phyloP scores from a whole-genome alignment of 2,797 vertebrate genomes.

The Miichthys miiuy region DNA sequence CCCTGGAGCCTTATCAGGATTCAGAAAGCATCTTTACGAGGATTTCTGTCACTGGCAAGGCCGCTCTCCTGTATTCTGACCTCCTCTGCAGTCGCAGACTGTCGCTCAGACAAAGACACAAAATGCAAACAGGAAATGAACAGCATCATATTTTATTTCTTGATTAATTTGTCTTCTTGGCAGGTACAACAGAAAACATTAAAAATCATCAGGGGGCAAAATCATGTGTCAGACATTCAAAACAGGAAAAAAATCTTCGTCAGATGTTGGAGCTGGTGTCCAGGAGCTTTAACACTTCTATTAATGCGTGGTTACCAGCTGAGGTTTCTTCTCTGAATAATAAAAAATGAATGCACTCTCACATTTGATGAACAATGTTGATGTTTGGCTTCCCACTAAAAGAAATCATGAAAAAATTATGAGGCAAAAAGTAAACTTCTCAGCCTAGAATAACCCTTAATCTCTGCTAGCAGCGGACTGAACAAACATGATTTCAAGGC shows the following conservation, averaged over 20 bases:
- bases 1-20: constrained; percentile 71
- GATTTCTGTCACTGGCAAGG: constrained; percentile 55
- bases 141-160: constrained; percentile 69
- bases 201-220: constrained; percentile 57
- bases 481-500: constrained; percentile 52
- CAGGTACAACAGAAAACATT: constrained; percentile 73
- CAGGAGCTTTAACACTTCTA: constrained; percentile 52
- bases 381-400: constrained; percentile 47
- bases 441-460: constrained; percentile 40
- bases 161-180: constrained; percentile 73
- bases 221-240: constrained; percentile 60
- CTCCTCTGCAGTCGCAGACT: constrained; percentile 37
- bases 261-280: constrained; percentile 40
- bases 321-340: constrained; percentile 61
- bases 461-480: constrained; percentile 16
- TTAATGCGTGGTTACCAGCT: constrained; percentile 52
- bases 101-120: constrained; percentile 59
- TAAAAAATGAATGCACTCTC: constrained; percentile 56
- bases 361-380: constrained; percentile 59
- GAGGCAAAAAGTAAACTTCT: constrained; percentile 46
- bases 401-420: constrained; percentile 50
- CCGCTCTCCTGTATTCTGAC: constrained; percentile 57
- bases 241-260: constrained; percentile 37
- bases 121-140: constrained; percentile 71
- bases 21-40: constrained; percentile 57